phyloP scores from a whole-genome alignment of 1,140 invertebrate species.

The Zaprionus davidi region DNA sequence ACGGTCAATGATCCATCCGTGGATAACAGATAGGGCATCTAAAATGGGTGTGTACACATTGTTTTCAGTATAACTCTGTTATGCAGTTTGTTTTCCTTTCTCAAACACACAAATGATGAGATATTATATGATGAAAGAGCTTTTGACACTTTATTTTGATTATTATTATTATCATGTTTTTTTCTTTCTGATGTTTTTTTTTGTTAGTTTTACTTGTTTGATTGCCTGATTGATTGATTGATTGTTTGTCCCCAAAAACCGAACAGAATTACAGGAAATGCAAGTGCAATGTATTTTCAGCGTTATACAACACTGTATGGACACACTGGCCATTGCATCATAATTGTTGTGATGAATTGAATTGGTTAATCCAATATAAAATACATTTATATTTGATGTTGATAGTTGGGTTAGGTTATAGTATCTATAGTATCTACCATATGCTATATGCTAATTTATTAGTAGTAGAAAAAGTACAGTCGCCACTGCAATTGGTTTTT shows the following conservation, averaged over 20 bases:
- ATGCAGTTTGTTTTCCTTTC: slow-evolving; percentile 19
- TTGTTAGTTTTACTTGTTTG: slow-evolving; percentile 36
- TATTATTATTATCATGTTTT: slow-evolving; percentile 21
- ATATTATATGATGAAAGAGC: slow-evolving; percentile 12
- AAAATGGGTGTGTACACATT: slow-evolving; percentile 58
- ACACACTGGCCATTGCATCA: slow-evolving; percentile 26
- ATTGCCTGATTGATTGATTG: slow-evolving; percentile 42
- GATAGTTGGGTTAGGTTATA: slow-evolving; percentile 10
- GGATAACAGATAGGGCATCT: slow-evolving; percentile 84
- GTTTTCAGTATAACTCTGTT: slow-evolving; percentile 38
- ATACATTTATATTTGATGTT: slow-evolving; percentile 20
- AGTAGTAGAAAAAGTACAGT: slow-evolving; percentile 52
- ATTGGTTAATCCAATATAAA: slow-evolving; percentile 28
- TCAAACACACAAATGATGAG: slow-evolving; percentile 36
- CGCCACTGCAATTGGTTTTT: slow-evolving; percentile 42
- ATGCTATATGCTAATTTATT: slow-evolving; percentile 46
- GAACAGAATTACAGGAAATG: slow-evolving; percentile 59
- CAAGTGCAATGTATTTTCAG: slow-evolving; percentile 44
- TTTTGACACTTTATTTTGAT: slow-evolving; percentile 2
- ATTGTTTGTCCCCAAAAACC: slow-evolving; percentile 57
- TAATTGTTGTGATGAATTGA: slow-evolving; percentile 12
- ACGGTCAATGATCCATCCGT: slow-evolving; percentile 83
- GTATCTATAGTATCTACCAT: slow-evolving; percentile 39
- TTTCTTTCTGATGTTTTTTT: slow-evolving; percentile 38
- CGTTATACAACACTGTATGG: slow-evolving; percentile 40